Evolutionary conservation across 2,113 vertebrate species (phyloP), one percentile per base, ranked within the genome.

Genomic region (Otis tarda): DNA sequence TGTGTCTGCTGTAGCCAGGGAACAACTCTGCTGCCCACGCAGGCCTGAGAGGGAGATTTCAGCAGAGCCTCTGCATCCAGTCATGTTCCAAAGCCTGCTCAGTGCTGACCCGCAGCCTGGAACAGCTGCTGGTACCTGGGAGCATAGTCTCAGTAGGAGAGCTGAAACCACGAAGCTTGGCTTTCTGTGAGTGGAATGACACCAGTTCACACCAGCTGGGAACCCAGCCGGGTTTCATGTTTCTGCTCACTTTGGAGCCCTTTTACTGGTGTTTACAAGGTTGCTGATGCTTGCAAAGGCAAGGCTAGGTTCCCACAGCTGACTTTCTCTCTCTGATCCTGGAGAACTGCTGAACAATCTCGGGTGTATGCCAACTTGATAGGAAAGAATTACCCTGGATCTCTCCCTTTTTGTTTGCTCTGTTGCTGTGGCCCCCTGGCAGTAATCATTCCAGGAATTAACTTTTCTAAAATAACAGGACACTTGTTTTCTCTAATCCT

Each of bases 301-400:
- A 79, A 71, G 45, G 49, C 74, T 85, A 12, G 24, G 35, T 95
- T 95, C 94, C 85, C 95, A 80, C 94, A 97, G 91, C 84, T 83
- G 78, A 75, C 82, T 95, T 92, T 89, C 85, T 86, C 92, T 83
- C 61, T 8, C 94, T 89, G 87, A 89, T 96, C 73, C 28, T 5
- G 5, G 67, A 94, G 90, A 95, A 93, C 5, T 97, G 95, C 97
- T 97, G 97, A 97, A 91, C 91, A 87, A 96, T 92, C 91, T 94
- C 85, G 95, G 83, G 89, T 1, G 12, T 30, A 55, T 90, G 97
- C 94, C 97, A 97, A 76, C 77, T 85, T 96, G 96, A 97, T 96
- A 88, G 89, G 93, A 93, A 91, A 96, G 70, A 75, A 92, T 85
- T 93, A 69, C 83, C 85, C 70, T 83, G 95, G 75, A 90, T 96